phyloP scores from a whole-genome alignment of 2,113 vertebrate species.

The Microcebus tavaratra region DNA sequence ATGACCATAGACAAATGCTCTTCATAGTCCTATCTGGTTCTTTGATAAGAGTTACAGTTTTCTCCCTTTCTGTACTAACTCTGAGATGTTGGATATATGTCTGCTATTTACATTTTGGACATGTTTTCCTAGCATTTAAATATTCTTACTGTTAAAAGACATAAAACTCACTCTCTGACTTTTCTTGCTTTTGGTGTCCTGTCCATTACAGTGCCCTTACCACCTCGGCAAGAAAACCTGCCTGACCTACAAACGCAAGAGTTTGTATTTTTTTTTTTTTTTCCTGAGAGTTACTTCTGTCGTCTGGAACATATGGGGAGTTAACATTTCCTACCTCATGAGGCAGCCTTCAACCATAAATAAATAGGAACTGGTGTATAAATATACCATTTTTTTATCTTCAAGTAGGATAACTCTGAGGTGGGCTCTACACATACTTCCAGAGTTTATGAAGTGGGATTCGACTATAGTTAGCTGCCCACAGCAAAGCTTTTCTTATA shows the following conservation, averaged over 20 bases:
- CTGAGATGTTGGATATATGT: not conserved
- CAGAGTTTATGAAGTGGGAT: not conserved
- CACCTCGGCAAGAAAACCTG: not conserved
- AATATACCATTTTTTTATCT: accelerated
- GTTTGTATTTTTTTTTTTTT: not conserved
- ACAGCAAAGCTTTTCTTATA: not conserved
- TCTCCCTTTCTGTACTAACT: not conserved
- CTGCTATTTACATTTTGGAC: not conserved
- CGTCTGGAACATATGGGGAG: not conserved
- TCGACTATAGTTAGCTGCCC: too few species aligned
- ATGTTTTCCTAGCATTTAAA: not conserved
- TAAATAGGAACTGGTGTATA: not conserved
- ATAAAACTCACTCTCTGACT: not conserved
- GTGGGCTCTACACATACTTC: accelerated
- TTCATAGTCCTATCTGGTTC: accelerated
- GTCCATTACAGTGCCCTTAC: too few species aligned
- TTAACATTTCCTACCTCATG: accelerated
- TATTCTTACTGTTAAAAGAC: not conserved
- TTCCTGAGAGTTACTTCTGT: not conserved
- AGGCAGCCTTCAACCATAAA: not conserved
- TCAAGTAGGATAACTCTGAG: not conserved
- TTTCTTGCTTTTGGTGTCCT: not conserved
- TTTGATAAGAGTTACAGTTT: not conserved
- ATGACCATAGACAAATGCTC: accelerated
- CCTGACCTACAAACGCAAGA: not conserved